phyloP scores from a whole-genome alignment of 2,797 vertebrate genomes.

The Enteromius afrohamiltoni region DNA sequence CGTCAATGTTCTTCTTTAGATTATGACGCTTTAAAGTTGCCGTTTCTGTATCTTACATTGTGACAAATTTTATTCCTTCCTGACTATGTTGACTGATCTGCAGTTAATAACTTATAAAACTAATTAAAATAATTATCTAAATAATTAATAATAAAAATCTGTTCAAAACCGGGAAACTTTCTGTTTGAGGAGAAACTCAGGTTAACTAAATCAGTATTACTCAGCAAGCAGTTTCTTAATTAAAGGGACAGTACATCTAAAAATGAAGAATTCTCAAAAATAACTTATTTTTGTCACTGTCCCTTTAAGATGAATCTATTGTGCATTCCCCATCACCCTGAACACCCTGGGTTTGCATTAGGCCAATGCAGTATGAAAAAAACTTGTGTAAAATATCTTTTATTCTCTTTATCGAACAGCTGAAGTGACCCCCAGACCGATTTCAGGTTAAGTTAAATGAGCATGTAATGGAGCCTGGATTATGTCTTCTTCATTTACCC shows the following conservation, averaged over 20 bases:
- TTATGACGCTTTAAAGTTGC: neutral
- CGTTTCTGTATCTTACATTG: neutral
- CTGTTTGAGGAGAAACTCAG: neutral
- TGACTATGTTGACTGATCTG: neutral
- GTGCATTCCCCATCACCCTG: neutral
- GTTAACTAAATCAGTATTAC: neutral
- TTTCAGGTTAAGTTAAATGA: constrained; percentile 29
- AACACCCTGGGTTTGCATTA: neutral
- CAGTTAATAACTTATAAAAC: neutral
- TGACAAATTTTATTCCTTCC: neutral
- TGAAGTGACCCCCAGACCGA: neutral
- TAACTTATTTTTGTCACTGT: neutral
- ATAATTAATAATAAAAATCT: neutral
- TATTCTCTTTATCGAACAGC: neutral
- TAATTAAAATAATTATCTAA: neutral
- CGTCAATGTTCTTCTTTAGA: neutral
- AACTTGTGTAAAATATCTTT: neutral
- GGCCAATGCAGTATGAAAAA: neutral
- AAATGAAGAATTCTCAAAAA: neutral
- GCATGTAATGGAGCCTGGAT: constrained; percentile 29
- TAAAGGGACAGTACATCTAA: neutral
- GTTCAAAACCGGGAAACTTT: neutral
- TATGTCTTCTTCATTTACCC: constrained; percentile 32
- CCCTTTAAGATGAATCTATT: neutral
- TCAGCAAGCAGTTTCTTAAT: neutral